Percentiles rank a stretch among this genome's conserved stretches.
Conservation (phyloP, 2,113 vertebrate genomes). For the Boleophthalmus pectinirostris region DNA sequence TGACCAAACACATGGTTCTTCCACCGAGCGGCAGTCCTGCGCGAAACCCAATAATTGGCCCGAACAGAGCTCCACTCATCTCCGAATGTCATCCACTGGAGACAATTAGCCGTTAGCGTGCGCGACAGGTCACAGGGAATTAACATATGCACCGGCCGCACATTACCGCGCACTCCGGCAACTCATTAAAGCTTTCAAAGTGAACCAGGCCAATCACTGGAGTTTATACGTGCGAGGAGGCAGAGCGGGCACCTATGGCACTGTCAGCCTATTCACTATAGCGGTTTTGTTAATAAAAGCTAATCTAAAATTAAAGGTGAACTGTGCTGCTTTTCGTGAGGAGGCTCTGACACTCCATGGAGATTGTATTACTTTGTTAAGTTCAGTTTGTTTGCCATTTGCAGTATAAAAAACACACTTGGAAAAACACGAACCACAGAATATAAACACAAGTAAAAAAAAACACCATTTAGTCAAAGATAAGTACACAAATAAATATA, state of each 20-base stretch:
- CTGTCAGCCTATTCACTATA: too few species aligned
- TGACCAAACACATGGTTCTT: slow-evolving; percentile 28
- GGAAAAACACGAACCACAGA: too few species aligned
- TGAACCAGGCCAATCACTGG: slow-evolving; percentile 54
- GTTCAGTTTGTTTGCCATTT: too few species aligned
- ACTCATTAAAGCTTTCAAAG: slow-evolving; percentile 54
- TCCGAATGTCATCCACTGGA: slow-evolving; percentile 52
- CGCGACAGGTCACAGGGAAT: slow-evolving; percentile 72
- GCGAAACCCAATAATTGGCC: slow-evolving; percentile 34
- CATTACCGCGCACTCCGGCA: slow-evolving; percentile 65
- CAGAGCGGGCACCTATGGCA: not conserved
- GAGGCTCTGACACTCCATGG: too few species aligned
- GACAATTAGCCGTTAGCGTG: slow-evolving; percentile 70
- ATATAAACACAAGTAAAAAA: too few species aligned
- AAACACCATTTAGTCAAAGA: too few species aligned
- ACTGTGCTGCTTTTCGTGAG: too few species aligned
- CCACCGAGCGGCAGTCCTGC: not conserved
- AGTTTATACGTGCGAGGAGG: not conserved
- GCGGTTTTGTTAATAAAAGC: too few species aligned
- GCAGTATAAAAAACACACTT: too few species aligned
- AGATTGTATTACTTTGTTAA: too few species aligned
- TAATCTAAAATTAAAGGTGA: too few species aligned
- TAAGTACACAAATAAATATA: too few species aligned
- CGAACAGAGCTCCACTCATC: slow-evolving; percentile 57
- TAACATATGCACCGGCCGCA: slow-evolving; percentile 70